Base-by-base conservation (phyloP, 1,140 invertebrate species). In the Thaumetopoea pityocampa region DNA sequence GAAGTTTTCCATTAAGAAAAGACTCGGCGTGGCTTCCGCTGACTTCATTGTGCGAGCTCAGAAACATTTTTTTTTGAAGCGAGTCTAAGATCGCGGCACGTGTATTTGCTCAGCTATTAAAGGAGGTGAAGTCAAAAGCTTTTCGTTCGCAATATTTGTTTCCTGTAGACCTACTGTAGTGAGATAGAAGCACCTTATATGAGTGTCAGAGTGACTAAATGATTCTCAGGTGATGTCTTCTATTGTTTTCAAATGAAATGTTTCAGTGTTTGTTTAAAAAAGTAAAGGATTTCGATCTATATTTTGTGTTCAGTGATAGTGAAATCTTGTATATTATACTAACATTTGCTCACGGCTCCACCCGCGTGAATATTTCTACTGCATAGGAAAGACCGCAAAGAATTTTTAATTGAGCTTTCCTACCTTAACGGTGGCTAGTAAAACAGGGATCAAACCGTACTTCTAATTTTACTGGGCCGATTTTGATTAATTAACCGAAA, bases 91-190 rank as follows among this genome's bases (percentile, higher is more conserved):
- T 43, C 40, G 19, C 26, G 29, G 23, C 20, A 43, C 30, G 16
- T 33, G 29, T 43, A 43, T 43, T 43, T 43, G 40, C 29, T 43
- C 34, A 43, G 29, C 40, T 30, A 43, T 43, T 43, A 34, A 43
- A 43, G 16, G 40, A n/a, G 40, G 37, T 43, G 22, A 43, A 43
- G 29, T 41, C 22, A 26, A 32, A 40, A 48, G 34, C 29, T 35
- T 30, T 41, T 28, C 30, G 23, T 15, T 41, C 16, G 7, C 20
- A 34, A 38, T 35, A 38, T 35, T 17, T 42, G 20, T 35, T 41
- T 40, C 42, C 32, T 27, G 17, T 40, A 15, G 28, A 41, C 32
- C 27, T 28, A 20, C 24, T 32, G 37, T 32, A 20, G 27, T 41
- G 37, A 41, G 19, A 41, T 30, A 41, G 37, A 41, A 41, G 32